phyloP scores from a whole-genome alignment of 2,888 invertebrate species.

The Alcis repandata region DNA sequence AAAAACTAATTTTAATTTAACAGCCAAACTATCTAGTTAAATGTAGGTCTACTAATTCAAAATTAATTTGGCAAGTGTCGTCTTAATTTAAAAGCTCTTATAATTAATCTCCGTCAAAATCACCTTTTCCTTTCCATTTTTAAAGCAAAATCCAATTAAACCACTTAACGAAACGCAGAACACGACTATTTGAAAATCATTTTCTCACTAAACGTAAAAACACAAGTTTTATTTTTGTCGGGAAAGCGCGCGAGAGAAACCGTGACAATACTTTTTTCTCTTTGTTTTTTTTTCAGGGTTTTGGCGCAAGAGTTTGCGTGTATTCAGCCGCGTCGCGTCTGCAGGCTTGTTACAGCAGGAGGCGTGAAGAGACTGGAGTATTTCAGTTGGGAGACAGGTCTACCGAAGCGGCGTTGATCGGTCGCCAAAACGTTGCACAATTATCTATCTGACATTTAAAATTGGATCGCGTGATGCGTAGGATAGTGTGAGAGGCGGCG shows the following conservation, averaged over 20 bases:
- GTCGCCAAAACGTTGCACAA: slow-evolving; percentile 83
- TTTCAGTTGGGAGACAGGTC: slow-evolving; percentile 68
- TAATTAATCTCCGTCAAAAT: slow-evolving; percentile 46
- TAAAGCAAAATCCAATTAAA: slow-evolving; percentile 45
- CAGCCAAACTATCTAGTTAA: background rate
- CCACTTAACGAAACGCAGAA: slow-evolving; percentile 42
- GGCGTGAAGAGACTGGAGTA: slow-evolving; percentile 66
- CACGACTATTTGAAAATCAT: slow-evolving; percentile 51
- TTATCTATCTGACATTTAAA: slow-evolving; percentile 86
- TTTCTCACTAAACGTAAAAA: slow-evolving; percentile 54
- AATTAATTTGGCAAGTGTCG: background rate
- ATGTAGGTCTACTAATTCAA: background rate
- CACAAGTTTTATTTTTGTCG: slow-evolving; percentile 51
- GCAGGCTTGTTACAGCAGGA: slow-evolving; percentile 45
- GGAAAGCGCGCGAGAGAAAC: slow-evolving; percentile 49
- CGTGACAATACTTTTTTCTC: slow-evolving; percentile 45
- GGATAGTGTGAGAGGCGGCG: slow-evolving; percentile 61
- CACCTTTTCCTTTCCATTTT: slow-evolving; percentile 83
- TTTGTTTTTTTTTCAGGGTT: slow-evolving; percentile 43
- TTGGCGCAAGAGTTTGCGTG: slow-evolving; percentile 47
- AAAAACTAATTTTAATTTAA: background rate
- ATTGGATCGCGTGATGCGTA: slow-evolving; percentile 78
- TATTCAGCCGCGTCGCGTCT: slow-evolving; percentile 48
- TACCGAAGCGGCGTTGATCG: slow-evolving; percentile 68
- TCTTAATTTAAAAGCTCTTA: slow-evolving; percentile 11